Percentiles rank a stretch among this genome's conserved stretches.
phyloP scores from a whole-genome alignment of 2,113 vertebrate species.

The Aldabrachelys gigantea region DNA sequence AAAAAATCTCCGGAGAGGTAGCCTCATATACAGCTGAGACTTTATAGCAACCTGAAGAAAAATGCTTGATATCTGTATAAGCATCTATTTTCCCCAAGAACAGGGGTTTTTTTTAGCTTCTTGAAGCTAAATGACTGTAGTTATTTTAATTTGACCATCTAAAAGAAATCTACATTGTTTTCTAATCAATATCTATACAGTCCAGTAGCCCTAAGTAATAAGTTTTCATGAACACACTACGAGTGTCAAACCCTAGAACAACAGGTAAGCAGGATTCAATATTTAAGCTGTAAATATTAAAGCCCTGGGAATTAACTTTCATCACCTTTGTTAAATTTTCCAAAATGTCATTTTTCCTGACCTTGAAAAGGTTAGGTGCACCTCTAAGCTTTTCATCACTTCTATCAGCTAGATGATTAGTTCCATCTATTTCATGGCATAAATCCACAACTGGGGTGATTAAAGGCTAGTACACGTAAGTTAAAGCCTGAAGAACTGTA shows the following conservation, averaged over 20 bases:
- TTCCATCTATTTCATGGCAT: not conserved
- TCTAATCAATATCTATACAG: not conserved
- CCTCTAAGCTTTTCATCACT: not conserved
- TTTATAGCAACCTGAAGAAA: not conserved
- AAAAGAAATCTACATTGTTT: not conserved
- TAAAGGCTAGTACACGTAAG: not conserved
- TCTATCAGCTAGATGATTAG: not conserved
- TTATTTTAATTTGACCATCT: not conserved
- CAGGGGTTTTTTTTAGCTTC: not conserved
- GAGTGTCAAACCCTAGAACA: not conserved
- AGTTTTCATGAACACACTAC: not conserved
- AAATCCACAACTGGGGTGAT: not conserved
- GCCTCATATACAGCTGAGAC: not conserved
- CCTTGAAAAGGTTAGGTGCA: not conserved
- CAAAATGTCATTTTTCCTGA: slow-evolving; percentile 26
- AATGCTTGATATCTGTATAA: not conserved
- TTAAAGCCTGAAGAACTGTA: not conserved
- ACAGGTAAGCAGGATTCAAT: not conserved
- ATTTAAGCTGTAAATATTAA: not conserved
- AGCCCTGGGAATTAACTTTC: not conserved
- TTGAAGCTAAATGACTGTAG: not conserved
- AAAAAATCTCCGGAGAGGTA: not conserved
- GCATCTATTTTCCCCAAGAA: not conserved
- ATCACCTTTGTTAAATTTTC: not conserved
- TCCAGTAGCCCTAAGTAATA: not conserved